phyloP scores from a whole-genome alignment of 2,888 invertebrate genomes.

The Drosophila formosana region DNA sequence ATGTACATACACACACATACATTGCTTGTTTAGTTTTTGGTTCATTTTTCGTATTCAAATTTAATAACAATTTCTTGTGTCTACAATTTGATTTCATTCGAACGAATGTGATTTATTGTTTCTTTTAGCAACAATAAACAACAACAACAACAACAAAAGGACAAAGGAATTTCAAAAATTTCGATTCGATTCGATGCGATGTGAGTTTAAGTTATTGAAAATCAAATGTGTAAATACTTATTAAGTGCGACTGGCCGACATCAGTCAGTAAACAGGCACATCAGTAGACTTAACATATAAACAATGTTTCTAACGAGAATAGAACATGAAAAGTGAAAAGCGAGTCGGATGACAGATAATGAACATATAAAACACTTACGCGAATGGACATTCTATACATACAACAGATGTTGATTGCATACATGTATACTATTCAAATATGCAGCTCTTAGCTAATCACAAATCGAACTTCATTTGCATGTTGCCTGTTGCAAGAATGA shows the following conservation, averaged over 20 bases:
- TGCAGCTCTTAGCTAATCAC: background rate
- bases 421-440: background rate
- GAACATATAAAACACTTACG: background rate
- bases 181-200: background rate
- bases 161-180: background rate
- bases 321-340: constrained; percentile 22
- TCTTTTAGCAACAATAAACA: too few species aligned
- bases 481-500: background rate
- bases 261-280: too few species aligned
- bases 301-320: background rate
- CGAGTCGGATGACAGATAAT: background rate
- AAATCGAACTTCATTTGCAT: background rate
- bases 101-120: background rate
- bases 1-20: background rate
- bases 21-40: constrained; percentile 18
- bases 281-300: too few species aligned
- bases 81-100: background rate
- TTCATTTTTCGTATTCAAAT: background rate
- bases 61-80: background rate
- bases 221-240: too few species aligned
- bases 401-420: background rate
- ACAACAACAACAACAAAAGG: background rate
- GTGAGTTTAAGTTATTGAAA: background rate
- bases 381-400: background rate
- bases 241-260: too few species aligned